Base-by-base conservation (phyloP, 2,888 invertebrate genomes). In the Stenoptilia bipunctidactyla region DNA sequence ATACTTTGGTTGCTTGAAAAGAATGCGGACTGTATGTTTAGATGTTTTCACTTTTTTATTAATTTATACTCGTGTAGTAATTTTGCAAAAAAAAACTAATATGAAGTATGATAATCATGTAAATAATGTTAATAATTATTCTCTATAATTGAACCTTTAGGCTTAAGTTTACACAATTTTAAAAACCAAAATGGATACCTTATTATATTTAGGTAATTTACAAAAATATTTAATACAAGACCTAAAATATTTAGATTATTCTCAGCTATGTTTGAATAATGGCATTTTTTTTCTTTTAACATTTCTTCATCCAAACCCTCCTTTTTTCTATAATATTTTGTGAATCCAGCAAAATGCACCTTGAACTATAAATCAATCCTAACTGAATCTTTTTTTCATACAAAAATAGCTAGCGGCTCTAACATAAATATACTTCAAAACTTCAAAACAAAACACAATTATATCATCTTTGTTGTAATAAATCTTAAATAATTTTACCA, bases 401-500 rank as follows among this genome's bases (percentile, higher is more conserved):
- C 50, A 55, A 51, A 52, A 47, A 65, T 56, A 58, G 71, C 74
- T 74, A 46, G 52, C 45, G 73, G 77, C 71, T 50, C 61, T 45
- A 60, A 61, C 64, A 80, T 82, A 80, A 82, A 82, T 82, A 80
- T 71, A 66, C 59, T 50, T 71, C 68, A 66, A 64, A 69, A 71
- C 56, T 66, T 59, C 59, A 52, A 62, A 62, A 67, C 62, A 60
- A 56, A 59, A 56, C 52, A 61, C 64, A 67, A 68, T 70, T 67
- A 68, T 65, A 66, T 60, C 58, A 51, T 56, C 66, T 67, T 74
- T 70, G 59, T 60, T 56, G 68, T 74, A 67, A 76, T 80, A 80
- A 82, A 83, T 82, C 74, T 77, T 55, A 51, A 65, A 69, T 80
- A 82, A 82, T 80, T 64, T 64, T 62, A 50, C 58, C 52, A 58